phyloP scores from a whole-genome alignment of 2,113 vertebrate species.

The Bubo scandiacus region DNA sequence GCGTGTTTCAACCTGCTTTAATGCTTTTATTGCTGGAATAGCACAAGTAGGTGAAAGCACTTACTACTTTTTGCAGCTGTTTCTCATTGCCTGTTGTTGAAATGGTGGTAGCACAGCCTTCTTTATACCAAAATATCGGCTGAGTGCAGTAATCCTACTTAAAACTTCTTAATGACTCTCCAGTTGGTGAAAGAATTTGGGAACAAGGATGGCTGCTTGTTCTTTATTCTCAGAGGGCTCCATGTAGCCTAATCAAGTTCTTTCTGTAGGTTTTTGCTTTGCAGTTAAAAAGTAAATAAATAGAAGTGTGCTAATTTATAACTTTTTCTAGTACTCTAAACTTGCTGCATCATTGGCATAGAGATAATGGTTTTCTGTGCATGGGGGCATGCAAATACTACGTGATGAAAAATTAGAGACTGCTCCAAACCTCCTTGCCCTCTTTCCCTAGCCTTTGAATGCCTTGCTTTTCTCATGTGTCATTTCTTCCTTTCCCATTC shows the following conservation, averaged over 20 bases:
- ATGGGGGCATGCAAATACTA: background rate
- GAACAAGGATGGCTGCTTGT: background rate
- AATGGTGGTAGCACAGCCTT: background rate
- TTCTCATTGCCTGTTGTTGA: background rate
- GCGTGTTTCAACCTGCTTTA: constrained; percentile 96
- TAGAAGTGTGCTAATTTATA: background rate
- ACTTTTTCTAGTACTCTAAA: background rate
- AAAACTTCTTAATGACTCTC: background rate
- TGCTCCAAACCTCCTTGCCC: background rate
- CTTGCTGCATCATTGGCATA: background rate
- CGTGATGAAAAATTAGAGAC: background rate
- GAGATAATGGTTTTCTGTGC: background rate
- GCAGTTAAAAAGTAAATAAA: background rate
- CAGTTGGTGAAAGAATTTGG: background rate
- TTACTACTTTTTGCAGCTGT: background rate
- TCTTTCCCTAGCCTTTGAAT: background rate
- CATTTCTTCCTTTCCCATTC: background rate
- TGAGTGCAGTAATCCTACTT: background rate
- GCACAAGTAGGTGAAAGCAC: constrained; percentile 82
- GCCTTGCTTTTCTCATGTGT: background rate
- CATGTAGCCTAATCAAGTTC: background rate
- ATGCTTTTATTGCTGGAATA: constrained; percentile 97
- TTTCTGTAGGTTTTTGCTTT: background rate
- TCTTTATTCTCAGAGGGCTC: background rate
- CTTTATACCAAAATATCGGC: background rate